phyloP scores from a whole-genome alignment of 2,113 vertebrate species.

The Ivindomyrus marchei region DNA sequence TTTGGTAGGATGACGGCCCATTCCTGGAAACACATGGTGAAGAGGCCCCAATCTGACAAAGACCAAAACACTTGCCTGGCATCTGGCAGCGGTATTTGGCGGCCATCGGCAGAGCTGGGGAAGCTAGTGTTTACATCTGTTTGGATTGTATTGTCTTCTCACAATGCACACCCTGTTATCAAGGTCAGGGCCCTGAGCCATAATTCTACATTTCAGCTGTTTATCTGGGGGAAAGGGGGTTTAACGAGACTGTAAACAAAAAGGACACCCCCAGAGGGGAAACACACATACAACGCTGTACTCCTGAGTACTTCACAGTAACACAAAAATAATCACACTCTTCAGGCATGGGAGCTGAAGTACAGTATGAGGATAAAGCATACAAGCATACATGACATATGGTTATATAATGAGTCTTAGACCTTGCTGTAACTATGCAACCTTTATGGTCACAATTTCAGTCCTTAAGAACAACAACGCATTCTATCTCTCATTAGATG shows the following conservation, averaged over 20 bases:
- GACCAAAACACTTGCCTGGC: conserved; percentile 39
- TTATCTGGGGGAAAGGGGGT: not conserved
- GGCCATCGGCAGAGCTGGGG: not conserved
- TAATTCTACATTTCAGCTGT: not conserved
- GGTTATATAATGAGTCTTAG: not conserved
- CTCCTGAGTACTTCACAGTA: not conserved
- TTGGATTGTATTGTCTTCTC: not conserved
- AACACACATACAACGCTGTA: not conserved
- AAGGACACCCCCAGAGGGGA: not conserved
- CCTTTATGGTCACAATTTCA: not conserved
- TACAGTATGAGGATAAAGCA: not conserved
- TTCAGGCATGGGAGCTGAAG: not conserved
- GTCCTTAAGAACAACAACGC: not conserved
- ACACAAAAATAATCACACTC: not conserved
- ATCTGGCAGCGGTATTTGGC: conserved; percentile 31
- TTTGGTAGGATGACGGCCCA: conserved; percentile 37
- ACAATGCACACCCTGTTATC: not conserved
- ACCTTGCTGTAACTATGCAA: not conserved
- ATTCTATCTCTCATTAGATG: not conserved
- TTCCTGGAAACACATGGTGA: conserved; percentile 41
- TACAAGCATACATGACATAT: not conserved
- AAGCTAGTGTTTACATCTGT: not conserved
- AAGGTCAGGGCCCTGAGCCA: not conserved
- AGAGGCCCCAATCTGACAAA: conserved; percentile 41
- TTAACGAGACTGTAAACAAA: not conserved